Percentiles rank a stretch among this genome's conserved stretches.
Evolutionary conservation across 2,888 invertebrate genomes (phyloP).

Genomic region (Phragmatobia fuliginosa): DNA sequence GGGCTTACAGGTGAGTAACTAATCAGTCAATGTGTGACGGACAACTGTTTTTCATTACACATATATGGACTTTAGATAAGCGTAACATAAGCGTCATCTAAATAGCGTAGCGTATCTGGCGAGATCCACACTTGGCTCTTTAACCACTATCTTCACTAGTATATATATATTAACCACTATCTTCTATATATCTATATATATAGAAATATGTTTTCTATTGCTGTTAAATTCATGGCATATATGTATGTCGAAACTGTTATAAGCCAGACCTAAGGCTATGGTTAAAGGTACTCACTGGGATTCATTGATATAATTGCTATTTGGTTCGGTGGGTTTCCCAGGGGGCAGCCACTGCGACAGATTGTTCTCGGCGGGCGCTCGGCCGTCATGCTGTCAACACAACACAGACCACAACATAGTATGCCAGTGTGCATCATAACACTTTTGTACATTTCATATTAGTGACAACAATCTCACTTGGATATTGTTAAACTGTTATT

Average conservation of each 20-base stretch:
- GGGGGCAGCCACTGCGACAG: slow-evolving; percentile 52
- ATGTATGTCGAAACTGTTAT: not conserved
- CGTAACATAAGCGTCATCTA: not conserved
- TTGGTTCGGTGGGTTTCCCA: slow-evolving; percentile 27
- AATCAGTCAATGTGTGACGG: no score
- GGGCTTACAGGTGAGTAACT: no score
- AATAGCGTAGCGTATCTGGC: not conserved
- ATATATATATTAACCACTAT: no score
- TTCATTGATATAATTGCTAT: slow-evolving; percentile 49
- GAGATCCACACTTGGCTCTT: not conserved
- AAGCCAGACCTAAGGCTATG: not conserved
- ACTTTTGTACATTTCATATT: slow-evolving; percentile 44
- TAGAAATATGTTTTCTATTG: not conserved
- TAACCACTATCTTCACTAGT: not conserved
- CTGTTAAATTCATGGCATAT: not conserved
- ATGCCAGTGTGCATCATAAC: slow-evolving; percentile 53
- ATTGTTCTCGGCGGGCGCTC: slow-evolving; percentile 62
- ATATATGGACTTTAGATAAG: no score
- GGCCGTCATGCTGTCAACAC: slow-evolving; percentile 82
- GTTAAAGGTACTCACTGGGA: slow-evolving; percentile 58
- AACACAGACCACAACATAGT: slow-evolving; percentile 65
- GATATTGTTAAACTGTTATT: slow-evolving; percentile 39
- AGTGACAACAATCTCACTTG: slow-evolving; percentile 45
- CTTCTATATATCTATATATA: not conserved
- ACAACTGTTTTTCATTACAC: no score